These are phyloP conservation scores for Netelia melanura DNA, from an alignment of 2,888 invertebrate species.

Conservation along the genomic window DNA sequence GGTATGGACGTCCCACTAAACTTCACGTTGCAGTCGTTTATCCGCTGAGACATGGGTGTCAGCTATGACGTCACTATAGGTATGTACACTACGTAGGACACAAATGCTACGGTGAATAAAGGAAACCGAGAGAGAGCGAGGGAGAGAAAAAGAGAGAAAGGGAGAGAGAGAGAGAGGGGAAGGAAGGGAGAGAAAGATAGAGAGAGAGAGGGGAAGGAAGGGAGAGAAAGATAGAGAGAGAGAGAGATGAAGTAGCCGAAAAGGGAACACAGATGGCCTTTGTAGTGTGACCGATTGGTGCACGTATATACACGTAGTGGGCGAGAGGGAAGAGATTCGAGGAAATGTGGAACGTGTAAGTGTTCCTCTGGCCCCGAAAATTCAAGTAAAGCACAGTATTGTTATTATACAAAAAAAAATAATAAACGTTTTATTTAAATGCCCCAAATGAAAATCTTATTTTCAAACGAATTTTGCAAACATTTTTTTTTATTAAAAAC, in stretches of 20 bases:
- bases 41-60: slow-evolving; percentile 59
- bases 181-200: slow-evolving; percentile 4
- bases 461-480: neutral
- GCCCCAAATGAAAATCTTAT: neutral
- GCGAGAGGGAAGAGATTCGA: slow-evolving; percentile 57
- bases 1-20: slow-evolving; percentile 63
- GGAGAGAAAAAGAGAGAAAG: too few species aligned
- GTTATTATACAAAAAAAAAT: neutral
- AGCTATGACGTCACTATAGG: slow-evolving; percentile 63
- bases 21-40: slow-evolving; percentile 61
- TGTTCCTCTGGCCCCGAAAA: slow-evolving; percentile 40
- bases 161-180: neutral
- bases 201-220: slow-evolving; percentile 33
- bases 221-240: too few species aligned
- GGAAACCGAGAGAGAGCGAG: slow-evolving; percentile 60
- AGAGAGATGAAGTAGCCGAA: slow-evolving; percentile 61
- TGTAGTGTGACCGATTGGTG: slow-evolving; percentile 73
- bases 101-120: slow-evolving; percentile 56
- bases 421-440: neutral
- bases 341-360: slow-evolving; percentile 57
- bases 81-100: slow-evolving; percentile 46
- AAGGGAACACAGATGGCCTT: slow-evolving; percentile 79
- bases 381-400: slow-evolving; percentile 16
- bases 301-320: slow-evolving; percentile 51
- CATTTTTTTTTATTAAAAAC: neutral